Percentiles rank a stretch among this genome's conserved stretches.
Conservation (phyloP, 2,113 vertebrate genomes). For the Chroicocephalus ridibundus region DNA sequence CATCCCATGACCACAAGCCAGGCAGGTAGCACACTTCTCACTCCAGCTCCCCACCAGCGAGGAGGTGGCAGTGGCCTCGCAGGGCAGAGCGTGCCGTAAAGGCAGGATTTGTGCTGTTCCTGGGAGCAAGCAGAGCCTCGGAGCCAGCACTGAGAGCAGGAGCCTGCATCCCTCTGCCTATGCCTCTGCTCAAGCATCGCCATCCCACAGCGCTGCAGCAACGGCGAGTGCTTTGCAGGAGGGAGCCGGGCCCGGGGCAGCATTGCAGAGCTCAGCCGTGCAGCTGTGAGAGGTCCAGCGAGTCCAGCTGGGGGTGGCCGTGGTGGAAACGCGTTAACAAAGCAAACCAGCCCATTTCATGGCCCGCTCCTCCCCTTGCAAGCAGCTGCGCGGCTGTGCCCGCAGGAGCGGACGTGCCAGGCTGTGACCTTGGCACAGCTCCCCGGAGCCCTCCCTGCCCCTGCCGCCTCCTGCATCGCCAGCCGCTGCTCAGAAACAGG, state of each 20-base stretch:
- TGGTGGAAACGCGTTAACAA: neutral
- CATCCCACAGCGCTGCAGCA: accelerated
- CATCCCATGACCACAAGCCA: neutral
- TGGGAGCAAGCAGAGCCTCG: neutral
- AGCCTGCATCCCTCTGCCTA: neutral
- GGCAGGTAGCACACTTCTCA: neutral
- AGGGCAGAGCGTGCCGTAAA: neutral
- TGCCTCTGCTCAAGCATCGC: neutral
- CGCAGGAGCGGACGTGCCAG: neutral
- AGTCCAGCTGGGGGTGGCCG: neutral
- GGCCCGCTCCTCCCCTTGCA: neutral
- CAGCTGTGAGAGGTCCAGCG: neutral
- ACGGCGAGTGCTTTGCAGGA: neutral
- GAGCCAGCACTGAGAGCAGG: neutral
- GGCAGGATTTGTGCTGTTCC: neutral
- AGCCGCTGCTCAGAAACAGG: neutral
- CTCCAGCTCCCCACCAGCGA: neutral
- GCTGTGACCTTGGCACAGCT: neutral
- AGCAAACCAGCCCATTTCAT: neutral
- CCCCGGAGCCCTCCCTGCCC: neutral
- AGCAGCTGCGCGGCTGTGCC: neutral
- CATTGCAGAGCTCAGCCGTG: neutral
- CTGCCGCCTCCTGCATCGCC: neutral
- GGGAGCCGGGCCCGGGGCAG: accelerated
- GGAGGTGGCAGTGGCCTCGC: neutral